Evolutionary conservation across 2,888 invertebrate genomes (phyloP), one percentile per base, ranked within the genome.

Genomic region (Hecatera dysodea): DNA sequence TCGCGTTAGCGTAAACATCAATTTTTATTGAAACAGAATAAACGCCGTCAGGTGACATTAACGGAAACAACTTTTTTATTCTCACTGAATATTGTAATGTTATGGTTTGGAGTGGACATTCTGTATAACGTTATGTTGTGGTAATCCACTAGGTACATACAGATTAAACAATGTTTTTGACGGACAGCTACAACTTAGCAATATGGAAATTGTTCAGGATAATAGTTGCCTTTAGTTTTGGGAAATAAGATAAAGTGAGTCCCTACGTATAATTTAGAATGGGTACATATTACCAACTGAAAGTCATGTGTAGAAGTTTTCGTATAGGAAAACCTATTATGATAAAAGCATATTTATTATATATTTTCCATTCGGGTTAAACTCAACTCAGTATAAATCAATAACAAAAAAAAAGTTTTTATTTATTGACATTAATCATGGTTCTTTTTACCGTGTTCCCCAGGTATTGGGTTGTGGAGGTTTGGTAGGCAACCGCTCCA

Each of bases 161-260:
- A 42, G 3, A 42, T 5, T 33, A 24, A 44, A 70, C 19, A 56
- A 64, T 56, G 24, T 52, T 42, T 53, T 22, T 61, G 60, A 57
- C 9, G 36, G 60, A 15, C 24, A 42, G 7, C 29, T 55, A 12
- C n/a, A 70, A 65, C 52, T 62, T 65, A n/a, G 15, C 33, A 19
- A 46, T 66, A 55, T 66, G 57, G 33, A 42, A 65, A 75, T 71
- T 48, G 61, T 57, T 75, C 15, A 17, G 17, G 22, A 50, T 44
- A 60, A 60, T 36, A 33, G 17, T 53, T 71, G 12, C 6, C 29
- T 46, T 46, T 39, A 46, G 36, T 61, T 39, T 50, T 8, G 6
- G 8, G 39, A 39, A 48, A 19, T 12, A 17, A 4, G 24, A 15
- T 19, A 15, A 12, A 36, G 19, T 27, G 19, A 55, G 27, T 36